These are phyloP conservation scores for Limnothrissa miodon DNA, from an alignment of 2,113 vertebrate genomes.

Conservation along the genomic window DNA sequence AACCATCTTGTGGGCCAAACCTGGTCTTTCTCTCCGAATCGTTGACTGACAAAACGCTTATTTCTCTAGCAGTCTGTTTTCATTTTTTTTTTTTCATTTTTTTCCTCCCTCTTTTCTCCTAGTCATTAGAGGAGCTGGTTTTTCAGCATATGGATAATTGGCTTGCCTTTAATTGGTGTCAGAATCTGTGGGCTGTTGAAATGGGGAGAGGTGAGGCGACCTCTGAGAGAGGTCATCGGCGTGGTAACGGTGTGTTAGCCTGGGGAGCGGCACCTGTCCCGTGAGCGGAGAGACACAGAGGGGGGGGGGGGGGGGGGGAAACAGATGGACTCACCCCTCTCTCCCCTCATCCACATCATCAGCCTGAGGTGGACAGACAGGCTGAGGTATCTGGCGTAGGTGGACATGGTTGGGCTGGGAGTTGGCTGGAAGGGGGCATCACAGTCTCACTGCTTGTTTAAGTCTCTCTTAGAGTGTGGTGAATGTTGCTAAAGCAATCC, in stretches of 20 bases:
- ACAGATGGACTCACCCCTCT: neutral
- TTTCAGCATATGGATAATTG: slow-evolving; percentile 38
- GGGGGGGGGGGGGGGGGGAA: neutral
- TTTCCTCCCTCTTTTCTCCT: neutral
- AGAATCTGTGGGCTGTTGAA: slow-evolving; percentile 22
- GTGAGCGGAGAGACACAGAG: neutral
- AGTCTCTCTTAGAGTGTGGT: neutral
- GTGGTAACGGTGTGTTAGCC: slow-evolving; percentile 14
- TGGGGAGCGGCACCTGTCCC: slow-evolving; percentile 34
- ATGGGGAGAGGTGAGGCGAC: slow-evolving; percentile 9
- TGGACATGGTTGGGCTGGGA: neutral
- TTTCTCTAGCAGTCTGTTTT: neutral
- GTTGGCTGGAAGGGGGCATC: neutral
- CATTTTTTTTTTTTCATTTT: neutral
- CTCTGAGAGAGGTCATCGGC: slow-evolving; percentile 19
- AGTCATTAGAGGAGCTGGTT: slow-evolving; percentile 30
- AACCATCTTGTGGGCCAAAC: slow-evolving; percentile 12
- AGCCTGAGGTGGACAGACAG: neutral
- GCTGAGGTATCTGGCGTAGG: neutral
- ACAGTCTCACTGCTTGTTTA: neutral
- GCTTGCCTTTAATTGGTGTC: slow-evolving; percentile 37
- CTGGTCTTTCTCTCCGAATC: slow-evolving; percentile 11
- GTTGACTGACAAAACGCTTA: slow-evolving; percentile 9
- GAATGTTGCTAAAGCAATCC: neutral
- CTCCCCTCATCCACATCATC: neutral